Percentiles rank a stretch among this genome's conserved stretches.
Evolutionary conservation across 2,888 invertebrate genomes (phyloP).

Genomic region (Arrhopalites spinosus): DNA sequence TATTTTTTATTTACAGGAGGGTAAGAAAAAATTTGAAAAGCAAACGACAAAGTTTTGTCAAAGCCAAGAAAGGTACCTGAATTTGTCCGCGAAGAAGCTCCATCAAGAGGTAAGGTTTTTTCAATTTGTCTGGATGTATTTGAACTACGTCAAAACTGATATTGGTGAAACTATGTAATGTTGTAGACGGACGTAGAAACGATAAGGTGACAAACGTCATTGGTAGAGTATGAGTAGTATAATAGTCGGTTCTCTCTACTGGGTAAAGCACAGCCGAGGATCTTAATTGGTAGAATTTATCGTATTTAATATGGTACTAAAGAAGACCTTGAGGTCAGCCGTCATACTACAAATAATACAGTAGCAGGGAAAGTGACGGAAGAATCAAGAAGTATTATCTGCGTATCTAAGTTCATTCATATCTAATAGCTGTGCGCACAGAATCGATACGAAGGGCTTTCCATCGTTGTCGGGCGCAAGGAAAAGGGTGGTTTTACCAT

Average conservation of each 20-base stretch:
- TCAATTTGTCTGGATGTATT: neutral
- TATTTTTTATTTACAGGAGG: constrained; percentile 67
- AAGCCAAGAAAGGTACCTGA: constrained; percentile 92
- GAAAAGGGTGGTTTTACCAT: constrained; percentile 15
- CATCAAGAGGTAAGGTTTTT: constrained; percentile 78
- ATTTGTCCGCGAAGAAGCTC: constrained; percentile 88
- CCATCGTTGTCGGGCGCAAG: constrained; percentile 1
- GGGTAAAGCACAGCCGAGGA: neutral
- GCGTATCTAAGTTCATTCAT: constrained; percentile 28
- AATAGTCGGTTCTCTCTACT: neutral
- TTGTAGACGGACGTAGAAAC: neutral
- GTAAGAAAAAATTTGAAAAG: constrained; percentile 97
- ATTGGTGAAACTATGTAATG: neutral
- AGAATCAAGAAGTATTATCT: neutral
- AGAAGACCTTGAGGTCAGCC: neutral
- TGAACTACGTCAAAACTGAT: neutral
- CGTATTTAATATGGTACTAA: neutral
- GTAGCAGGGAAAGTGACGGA: too few species aligned
- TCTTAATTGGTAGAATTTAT: neutral
- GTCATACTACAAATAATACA: too few species aligned
- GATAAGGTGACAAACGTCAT: neutral
- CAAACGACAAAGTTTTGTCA: constrained; percentile 97
- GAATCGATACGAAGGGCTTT: constrained; percentile 16
- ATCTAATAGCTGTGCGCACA: constrained; percentile 19
- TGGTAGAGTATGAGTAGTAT: neutral